phyloP scores from a whole-genome alignment of 2,797 vertebrate genomes.

The Takifugu ocellatus region DNA sequence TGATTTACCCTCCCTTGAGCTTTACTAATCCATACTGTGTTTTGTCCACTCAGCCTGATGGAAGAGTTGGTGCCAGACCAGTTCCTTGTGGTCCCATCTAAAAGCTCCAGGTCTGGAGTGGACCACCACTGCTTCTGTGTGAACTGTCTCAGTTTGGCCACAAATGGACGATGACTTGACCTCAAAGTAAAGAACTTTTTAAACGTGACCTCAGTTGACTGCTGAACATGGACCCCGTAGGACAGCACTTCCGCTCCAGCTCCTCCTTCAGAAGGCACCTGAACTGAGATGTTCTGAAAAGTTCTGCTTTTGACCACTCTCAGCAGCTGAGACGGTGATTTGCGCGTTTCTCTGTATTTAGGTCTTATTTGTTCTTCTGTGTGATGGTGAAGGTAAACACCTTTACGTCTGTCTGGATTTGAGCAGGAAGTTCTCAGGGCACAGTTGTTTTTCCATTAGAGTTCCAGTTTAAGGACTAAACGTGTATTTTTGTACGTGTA shows the following conservation, averaged over 20 bases:
- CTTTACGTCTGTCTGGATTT: slow-evolving; percentile 15
- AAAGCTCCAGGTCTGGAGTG: slow-evolving; percentile 14
- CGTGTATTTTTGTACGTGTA: neutral
- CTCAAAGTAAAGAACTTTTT: slow-evolving; percentile 30
- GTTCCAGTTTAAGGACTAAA: slow-evolving; percentile 19
- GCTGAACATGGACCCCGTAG: slow-evolving; percentile 60
- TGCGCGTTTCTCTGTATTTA: slow-evolving; percentile 2
- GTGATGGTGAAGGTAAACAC: slow-evolving; percentile 1
- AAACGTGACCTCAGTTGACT: slow-evolving; percentile 48
- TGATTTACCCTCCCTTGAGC: too few species aligned
- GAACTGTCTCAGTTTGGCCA: slow-evolving; percentile 38
- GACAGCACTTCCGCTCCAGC: slow-evolving; percentile 65
- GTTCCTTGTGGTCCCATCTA: neutral
- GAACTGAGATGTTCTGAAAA: slow-evolving; percentile 17
- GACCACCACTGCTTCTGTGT: slow-evolving; percentile 12
- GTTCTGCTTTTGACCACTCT: slow-evolving; percentile 49
- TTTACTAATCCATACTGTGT: neutral
- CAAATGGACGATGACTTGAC: slow-evolving; percentile 23
- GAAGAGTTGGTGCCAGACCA: neutral
- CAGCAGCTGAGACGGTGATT: slow-evolving; percentile 23
- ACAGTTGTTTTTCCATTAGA: slow-evolving; percentile 28
- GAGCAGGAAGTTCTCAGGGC: slow-evolving; percentile 51
- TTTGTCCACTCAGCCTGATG: neutral
- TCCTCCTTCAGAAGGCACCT: slow-evolving; percentile 58
- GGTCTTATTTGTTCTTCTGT: neutral